Base-by-base conservation (phyloP, 2,888 invertebrate species). In the Polylopha cassiicola region DNA sequence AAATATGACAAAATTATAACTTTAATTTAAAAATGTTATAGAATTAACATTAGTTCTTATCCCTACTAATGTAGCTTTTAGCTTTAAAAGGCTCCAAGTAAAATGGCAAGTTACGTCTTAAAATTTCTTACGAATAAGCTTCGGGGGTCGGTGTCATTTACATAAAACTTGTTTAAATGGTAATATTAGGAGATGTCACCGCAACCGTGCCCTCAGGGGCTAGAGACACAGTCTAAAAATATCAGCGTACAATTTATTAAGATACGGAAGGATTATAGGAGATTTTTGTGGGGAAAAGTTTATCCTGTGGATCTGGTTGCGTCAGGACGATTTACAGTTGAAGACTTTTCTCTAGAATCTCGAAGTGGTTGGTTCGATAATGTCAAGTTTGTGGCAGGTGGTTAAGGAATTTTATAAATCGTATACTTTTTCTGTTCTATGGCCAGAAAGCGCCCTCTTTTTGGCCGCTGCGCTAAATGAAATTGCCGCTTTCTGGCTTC, bases 131-230 rank as follows among this genome's bases (percentile, higher is more conserved):
- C 65, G 69, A 77, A 79, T 77, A 78, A 78, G 73, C 73, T 79
- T 65, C 67, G 64, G 59, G 66, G 64, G 70, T 62, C 70, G 55
- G 42, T 50, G 59, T 65, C 75, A 84, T 84, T 84, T 81, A 81
- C 84, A 84, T 84, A 84, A 84, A 84, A 84, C 81, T 82, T 84
- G 84, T 84, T 81, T 84, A 84, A 84, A 84, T 84, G 84, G 80
- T 84, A 84, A 84, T 84, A 84, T 84, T 84, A 80, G 78, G 69
- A 73, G 77, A 79, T 72, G 78, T 81, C 82, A 78, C 73, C 37
- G 37, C 36, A 37, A 26, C 18, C 44, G 18, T 46, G 28, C 32
- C 46, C 34, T 14, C 37, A 32, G 39, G 43, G 44, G 32, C 31
- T 32, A n/a, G 13, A 24, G 13, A 24, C 39, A 36, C 31, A 44